Evolutionary conservation across 2,113 vertebrate species (phyloP), one percentile per base, ranked within the genome.

Genomic region (Lagopus leucura): DNA sequence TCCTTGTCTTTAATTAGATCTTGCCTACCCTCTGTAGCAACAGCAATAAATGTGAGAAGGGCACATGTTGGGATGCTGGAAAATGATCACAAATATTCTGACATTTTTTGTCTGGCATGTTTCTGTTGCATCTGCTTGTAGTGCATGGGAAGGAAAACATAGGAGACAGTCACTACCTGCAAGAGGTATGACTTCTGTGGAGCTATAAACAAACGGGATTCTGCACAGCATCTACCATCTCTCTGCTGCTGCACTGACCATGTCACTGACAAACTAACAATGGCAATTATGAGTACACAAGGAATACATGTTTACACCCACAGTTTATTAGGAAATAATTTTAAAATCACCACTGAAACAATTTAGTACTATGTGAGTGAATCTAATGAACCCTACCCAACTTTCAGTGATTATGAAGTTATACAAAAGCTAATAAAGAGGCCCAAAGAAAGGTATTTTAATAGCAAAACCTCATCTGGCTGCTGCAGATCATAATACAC

Each of bases 1-100:
- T 86, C 54, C 54, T 83, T 65, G 66, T 54, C 83, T 72, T 90
- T 95, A 96, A 95, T 96, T 94, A 92, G 90, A 83, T 20, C 91
- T 92, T 95, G 88, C 85, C 73, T 81, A 61, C 86, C 90, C 88
- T 94, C 88, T 95, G 82, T 25, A 45, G 89, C 82, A 88, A 4
- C 88, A 88, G 94, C 85, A 88, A 80, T 1, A 12, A 1, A 11
- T 79, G 82, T 40, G 86, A 93, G 93, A 69, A 92, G 90, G 86
- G 90, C 93, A 93, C 90, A 25, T 57, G 70, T 84, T 11, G 17
- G 58, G 67, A 86, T 89, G 83, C 3, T 24, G 52, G 52, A 80
- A 70, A 32, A 48, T 72, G 28, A 86, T 34, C 76, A 72, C 55
- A 93, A 71, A 75, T 36, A 45, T 72, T 78, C 84, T 36, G 2